Conservation (phyloP, 2,113 vertebrate species). For the Nicator chloris region DNA sequence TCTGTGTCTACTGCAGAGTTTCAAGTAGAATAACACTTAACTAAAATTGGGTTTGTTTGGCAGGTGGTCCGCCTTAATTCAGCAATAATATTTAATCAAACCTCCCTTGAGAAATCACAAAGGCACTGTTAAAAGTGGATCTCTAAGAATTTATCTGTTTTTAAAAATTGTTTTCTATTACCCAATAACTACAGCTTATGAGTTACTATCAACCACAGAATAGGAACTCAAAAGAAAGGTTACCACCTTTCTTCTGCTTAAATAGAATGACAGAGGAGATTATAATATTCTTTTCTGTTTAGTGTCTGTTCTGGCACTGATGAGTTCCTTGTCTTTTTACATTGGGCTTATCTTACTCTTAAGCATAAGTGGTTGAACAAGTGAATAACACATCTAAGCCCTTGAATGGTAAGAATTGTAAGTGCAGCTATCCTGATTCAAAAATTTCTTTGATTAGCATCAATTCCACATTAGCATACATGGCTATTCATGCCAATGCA, state of each 20-base stretch:
- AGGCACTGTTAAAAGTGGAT: background rate
- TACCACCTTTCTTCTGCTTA: background rate
- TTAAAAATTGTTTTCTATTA: background rate
- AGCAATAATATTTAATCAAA: background rate
- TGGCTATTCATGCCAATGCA: background rate
- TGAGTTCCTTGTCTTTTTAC: background rate
- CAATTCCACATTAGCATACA: background rate
- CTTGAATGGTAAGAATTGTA: background rate
- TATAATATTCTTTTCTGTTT: background rate
- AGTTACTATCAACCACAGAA: background rate
- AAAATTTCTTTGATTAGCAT: background rate
- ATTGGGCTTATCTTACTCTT: background rate
- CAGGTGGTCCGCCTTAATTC: background rate
- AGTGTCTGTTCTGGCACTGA: background rate
- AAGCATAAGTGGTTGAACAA: background rate
- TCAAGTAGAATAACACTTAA: background rate
- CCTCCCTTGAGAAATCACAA: background rate
- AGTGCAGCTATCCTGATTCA: background rate
- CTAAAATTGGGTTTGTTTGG: background rate
- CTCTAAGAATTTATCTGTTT: background rate
- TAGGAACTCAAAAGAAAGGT: background rate
- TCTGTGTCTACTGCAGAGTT: background rate
- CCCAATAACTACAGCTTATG: background rate
- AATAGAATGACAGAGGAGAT: background rate
- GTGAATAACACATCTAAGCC: background rate